These are phyloP conservation scores for Gadopsis bispinosus DNA, from an alignment of 2,797 vertebrate species.

Conservation along the genomic window DNA sequence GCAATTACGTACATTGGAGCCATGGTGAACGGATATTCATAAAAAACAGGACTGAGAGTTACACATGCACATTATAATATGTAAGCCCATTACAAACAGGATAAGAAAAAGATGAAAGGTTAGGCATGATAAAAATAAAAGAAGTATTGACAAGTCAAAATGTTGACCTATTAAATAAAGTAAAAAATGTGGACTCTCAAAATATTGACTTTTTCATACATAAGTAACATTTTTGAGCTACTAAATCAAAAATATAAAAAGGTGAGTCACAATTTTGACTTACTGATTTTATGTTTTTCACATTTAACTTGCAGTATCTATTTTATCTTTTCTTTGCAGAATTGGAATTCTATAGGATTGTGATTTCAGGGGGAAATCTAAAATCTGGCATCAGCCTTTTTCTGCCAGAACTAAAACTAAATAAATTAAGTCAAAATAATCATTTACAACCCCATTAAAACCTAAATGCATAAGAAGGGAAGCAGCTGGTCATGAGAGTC, in stretches of 20 bases:
- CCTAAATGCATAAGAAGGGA: constrained; percentile 21
- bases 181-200: background rate
- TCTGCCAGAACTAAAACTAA: background rate
- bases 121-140: background rate
- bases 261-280: background rate
- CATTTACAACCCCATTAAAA: background rate
- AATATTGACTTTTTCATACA: background rate
- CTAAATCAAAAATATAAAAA: background rate
- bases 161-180: background rate
- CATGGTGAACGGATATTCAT: constrained; percentile 42
- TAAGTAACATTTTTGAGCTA: background rate
- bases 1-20: constrained; percentile 34
- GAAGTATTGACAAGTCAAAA: background rate
- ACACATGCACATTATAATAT: constrained; percentile 28
- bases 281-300: background rate
- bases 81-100: constrained; percentile 16
- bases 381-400: constrained; percentile 20
- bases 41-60: constrained; percentile 41
- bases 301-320: background rate
- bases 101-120: constrained; percentile 7
- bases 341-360: background rate
- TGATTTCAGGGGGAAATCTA: constrained; percentile 19
- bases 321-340: constrained; percentile 15
- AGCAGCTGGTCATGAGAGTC: constrained; percentile 22
- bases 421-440: constrained; percentile 14